These are phyloP conservation scores for Falco rusticolus DNA, from an alignment of 2,797 vertebrate species.

Conservation along the genomic window DNA sequence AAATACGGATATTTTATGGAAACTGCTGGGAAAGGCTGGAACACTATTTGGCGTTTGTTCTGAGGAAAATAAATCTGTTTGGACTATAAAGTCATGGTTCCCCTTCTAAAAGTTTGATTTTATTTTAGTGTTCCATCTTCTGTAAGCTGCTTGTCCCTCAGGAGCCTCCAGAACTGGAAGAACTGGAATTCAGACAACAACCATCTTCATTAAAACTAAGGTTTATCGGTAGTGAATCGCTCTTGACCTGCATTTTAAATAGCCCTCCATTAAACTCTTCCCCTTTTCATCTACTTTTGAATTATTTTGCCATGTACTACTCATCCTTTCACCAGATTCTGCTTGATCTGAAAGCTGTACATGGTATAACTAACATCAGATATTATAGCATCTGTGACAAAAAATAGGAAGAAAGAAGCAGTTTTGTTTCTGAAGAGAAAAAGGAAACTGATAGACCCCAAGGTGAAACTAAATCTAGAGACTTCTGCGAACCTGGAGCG, in stretches of 20 bases:
- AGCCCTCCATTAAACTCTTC: not conserved
- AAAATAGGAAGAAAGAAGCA: not conserved
- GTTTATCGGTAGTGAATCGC: not conserved
- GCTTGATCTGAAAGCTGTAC: not conserved
- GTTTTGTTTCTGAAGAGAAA: not conserved
- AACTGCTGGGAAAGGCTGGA: not conserved
- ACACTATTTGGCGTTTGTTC: not conserved
- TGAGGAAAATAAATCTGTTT: constrained; percentile 5
- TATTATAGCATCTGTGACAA: not conserved
- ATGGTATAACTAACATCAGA: not conserved
- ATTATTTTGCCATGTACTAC: not conserved
- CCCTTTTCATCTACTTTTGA: not conserved
- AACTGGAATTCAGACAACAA: not conserved
- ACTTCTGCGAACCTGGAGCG: not conserved
- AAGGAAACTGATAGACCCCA: not conserved
- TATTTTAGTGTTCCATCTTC: not conserved
- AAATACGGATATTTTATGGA: not conserved
- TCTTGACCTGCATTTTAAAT: not conserved
- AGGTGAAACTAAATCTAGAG: not conserved
- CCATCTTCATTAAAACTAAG: not conserved
- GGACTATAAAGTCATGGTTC: not conserved
- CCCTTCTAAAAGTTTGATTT: not conserved
- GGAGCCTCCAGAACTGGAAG: not conserved
- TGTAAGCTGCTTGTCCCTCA: not conserved
- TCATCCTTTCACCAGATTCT: not conserved